These are phyloP conservation scores for Gymnothorax reevesii DNA, from an alignment of 2,797 vertebrate genomes.

Conservation along the genomic window DNA sequence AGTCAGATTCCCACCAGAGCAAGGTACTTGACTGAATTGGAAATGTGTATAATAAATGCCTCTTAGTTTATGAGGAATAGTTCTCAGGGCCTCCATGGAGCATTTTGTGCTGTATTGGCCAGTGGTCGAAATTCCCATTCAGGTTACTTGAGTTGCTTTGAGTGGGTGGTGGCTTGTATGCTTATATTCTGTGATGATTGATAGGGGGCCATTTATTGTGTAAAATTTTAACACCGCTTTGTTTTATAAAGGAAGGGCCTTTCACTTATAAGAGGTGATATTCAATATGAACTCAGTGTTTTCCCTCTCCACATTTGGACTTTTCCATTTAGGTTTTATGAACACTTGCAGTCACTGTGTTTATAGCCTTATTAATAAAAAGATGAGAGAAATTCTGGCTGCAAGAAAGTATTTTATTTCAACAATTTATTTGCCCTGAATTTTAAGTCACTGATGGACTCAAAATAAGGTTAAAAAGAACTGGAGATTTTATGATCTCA, in stretches of 20 bases:
- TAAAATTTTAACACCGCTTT: conserved; percentile 7
- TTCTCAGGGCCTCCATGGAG: conserved; percentile 34
- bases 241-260: not conserved
- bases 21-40: conserved; percentile 46
- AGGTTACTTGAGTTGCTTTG: not conserved
- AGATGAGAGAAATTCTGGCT: conserved; percentile 23
- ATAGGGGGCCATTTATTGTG: conserved; percentile 15
- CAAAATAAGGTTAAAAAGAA: conserved; percentile 20
- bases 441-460: not conserved
- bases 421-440: not conserved
- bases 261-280: not conserved
- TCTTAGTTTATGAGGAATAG: conserved; percentile 37
- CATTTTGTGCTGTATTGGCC: conserved; percentile 22
- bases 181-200: conserved; percentile 26
- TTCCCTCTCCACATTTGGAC: conserved; percentile 17
- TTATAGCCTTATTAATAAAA: conserved; percentile 13
- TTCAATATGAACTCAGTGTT: conserved; percentile 6
- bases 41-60: conserved; percentile 37
- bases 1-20: conserved; percentile 37
- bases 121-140: conserved; percentile 29
- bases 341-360: conserved; percentile 28
- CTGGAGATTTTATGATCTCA: conserved; percentile 17
- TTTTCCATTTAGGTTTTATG: conserved; percentile 30
- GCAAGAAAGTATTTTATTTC: conserved; percentile 24
- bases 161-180: not conserved